Base-by-base conservation (phyloP, 2,113 vertebrate species). In the Glaucidium brasilianum region DNA sequence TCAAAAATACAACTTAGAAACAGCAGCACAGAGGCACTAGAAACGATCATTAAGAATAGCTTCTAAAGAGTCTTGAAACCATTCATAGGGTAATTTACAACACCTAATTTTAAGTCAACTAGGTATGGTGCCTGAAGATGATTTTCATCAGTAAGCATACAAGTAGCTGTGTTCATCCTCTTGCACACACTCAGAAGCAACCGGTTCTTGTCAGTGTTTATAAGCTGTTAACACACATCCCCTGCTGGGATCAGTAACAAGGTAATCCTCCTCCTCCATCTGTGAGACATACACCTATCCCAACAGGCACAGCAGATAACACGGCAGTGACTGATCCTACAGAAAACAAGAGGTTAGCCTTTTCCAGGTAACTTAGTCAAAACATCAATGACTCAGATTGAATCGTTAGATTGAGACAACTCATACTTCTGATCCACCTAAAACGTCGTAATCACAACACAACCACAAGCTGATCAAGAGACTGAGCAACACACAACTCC, bases 21-120 rank as follows among this genome's bases (percentile, higher is more conserved):
- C 30, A 47, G 27, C 4, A 3, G 35, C 23, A 25, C 9, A 50
- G 4, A 55, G 5, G 30, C 27, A 62, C 9, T 27, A 67, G 23
- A 60, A 23, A 6, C 1, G 0, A 41, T 16, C 7, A 2, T n/a
- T 43, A 68, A 62, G 9, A 37, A 35, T 1, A 21, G 29, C 17
- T 71, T 60, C 41, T 32, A 39, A 22, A 25, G 10, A 71, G 8
- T 12, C 68, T 43, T 26, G 12, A 72, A 63, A 63, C 26, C n/a
- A 53, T 20, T 73, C 53, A 32, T 5, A 18, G 15, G 2, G 17
- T 37, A 52, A 16, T 34, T 73, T 35, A 53, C 15, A 81, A 35
- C 2, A 37, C 5, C 2, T 14, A 17, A 58, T 35, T 72, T 73
- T 72, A 49, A 43, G 12, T 18, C 53, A 82, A 1, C 29, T 12